Conservation (phyloP, 2,113 vertebrate genomes). For the Hemibagrus wyckioides region DNA sequence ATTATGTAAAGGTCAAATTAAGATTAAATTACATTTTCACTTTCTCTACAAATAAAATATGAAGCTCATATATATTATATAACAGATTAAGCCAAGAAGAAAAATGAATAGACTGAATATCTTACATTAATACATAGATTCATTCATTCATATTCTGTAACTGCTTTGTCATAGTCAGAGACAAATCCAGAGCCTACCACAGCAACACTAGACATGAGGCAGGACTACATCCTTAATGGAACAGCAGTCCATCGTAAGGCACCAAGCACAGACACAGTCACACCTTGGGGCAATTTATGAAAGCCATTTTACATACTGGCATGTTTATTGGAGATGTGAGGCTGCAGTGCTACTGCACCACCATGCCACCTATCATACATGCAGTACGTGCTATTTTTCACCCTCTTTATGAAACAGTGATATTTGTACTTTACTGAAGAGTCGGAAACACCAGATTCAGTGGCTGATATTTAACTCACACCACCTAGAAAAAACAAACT, state of each 20-base stretch:
- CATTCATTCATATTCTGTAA: neutral
- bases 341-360: neutral
- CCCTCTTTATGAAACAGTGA: neutral
- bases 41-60: constrained; percentile 41
- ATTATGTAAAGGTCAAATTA: constrained; percentile 59
- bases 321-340: neutral
- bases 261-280: too few relatives aligned
- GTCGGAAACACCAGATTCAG: neutral
- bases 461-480: neutral
- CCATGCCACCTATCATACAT: neutral
- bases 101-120: constrained; percentile 32
- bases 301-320: neutral
- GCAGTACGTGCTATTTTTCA: neutral
- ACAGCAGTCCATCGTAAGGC: neutral
- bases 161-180: neutral
- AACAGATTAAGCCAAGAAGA: constrained; percentile 3
- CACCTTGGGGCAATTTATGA: too few relatives aligned
- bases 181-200: neutral
- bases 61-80: constrained; percentile 46
- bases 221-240: neutral
- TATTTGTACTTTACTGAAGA: neutral
- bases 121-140: neutral
- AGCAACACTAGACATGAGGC: neutral
- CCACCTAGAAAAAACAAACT: neutral
- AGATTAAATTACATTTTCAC: constrained; percentile 42